Base-by-base conservation (phyloP, 35 echinoderm and acorn worm species). In the Ophioderma brevispina region DNA sequence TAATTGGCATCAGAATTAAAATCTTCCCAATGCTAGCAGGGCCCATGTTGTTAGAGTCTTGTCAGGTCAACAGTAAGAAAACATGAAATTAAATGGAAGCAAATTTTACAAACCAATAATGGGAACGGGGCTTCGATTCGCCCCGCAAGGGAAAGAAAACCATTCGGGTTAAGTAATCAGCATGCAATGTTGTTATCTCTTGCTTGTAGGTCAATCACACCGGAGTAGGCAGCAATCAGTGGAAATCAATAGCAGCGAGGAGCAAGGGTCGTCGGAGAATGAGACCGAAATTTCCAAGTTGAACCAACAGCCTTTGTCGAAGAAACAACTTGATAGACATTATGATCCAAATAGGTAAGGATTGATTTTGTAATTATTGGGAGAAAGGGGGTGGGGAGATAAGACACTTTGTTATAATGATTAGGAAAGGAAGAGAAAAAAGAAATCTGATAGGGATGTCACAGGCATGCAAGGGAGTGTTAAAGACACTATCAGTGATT, bases 311-410 rank as follows among this genome's bases (percentile, higher is more conserved):
- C 93, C 93, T 39, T 17, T 56, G 55, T 37, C 80, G 36, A 84
- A 75, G 41, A 81, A 59, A 38, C 38, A 36, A 25, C 28, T 35
- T 10, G 92, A 94, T 1, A 89, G 63, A 36, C 63, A 94, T 46
- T 87, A 95, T 83, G 93, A 95, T 38, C 93, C 93, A 13, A 95
- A 91, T 76, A 95, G 93, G 93, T 95, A 82, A 31, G 82, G 3
- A 52, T 52, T 52, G 8, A 52, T 11, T 11, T 11, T 52, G 46
- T 52, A 52, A 8, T 11, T 52, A 52, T 21, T 52, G 8, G 46
- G 46, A 11, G 21, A 52, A 52, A n/a, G n/a, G n/a, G n/a, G n/a
- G n/a, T n/a, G n/a, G n/a, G n/a, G n/a, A n/a, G n/a, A n/a, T n/a
- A n/a, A n/a, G n/a, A n/a, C n/a, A n/a, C n/a, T n/a, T n/a, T n/a